Percentiles rank a stretch among this genome's conserved stretches.
phyloP scores from a whole-genome alignment of 37 sponge, comb jelly and placozoan species.

The Aphrocallistes beatrix region DNA sequence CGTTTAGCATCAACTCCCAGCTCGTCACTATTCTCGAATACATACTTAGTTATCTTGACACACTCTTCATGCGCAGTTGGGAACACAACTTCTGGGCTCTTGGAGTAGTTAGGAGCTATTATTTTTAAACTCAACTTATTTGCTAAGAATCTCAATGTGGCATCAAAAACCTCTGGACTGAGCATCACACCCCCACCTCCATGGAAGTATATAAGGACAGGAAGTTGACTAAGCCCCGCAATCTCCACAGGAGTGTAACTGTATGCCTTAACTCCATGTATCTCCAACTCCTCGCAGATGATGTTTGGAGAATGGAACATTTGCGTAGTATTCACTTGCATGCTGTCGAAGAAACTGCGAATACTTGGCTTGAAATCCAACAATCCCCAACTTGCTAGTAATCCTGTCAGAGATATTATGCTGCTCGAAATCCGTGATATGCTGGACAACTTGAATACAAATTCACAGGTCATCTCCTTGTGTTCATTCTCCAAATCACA shows the following conservation, averaged over 20 bases:
- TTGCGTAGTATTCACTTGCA: neutral
- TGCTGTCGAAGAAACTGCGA: neutral
- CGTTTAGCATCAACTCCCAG: neutral
- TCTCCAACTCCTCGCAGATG: neutral
- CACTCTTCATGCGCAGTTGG: conserved; percentile 16
- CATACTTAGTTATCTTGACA: neutral
- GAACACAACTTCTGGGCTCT: neutral
- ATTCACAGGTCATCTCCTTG: neutral
- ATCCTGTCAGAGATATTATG: neutral
- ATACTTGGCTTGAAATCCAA: neutral
- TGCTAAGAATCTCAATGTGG: neutral
- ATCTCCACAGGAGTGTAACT: neutral
- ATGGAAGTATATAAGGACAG: neutral
- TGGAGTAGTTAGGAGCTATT: neutral
- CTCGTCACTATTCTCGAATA: neutral
- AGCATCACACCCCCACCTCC: neutral
- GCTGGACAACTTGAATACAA: neutral
- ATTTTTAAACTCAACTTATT: neutral
- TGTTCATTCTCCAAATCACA: neutral
- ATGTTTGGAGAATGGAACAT: neutral
- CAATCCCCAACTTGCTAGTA: neutral
- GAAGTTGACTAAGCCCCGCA: neutral
- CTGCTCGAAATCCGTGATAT: neutral
- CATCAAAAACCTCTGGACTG: neutral
- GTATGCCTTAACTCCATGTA: neutral